Base-by-base conservation (phyloP, 2,888 invertebrate species). In the Dione vanillae region DNA sequence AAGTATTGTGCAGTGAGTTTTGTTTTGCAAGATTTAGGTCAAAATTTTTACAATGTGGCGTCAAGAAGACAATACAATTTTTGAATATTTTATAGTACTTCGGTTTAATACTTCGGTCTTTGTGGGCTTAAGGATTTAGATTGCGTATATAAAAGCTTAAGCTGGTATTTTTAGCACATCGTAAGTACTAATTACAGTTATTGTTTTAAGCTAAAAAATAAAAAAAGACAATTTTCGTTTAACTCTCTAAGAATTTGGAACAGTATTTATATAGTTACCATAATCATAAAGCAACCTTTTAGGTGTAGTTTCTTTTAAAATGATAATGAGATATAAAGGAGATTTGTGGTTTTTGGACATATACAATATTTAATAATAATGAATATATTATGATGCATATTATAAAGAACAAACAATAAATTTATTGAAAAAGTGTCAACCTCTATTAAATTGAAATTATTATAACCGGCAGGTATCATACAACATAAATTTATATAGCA, bases 21-120 rank as follows among this genome's bases (percentile, higher is more conserved):
- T 90, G 91, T 92, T 92, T 91, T 85, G 89, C 86, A 81, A 87
- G 90, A 92, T 92, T 91, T 92, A 84, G 92, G 91, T 91, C 92
- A 91, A 88, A 76, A 89, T 89, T 91, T 92, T 92, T 91, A 91
- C 88, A 91, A 87, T 85, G 87, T 89, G 91, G 90, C 90, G 90
- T 91, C 87, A 84, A 82, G 81, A 80, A 82, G 80, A 90, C 87
- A 90, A 91, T 87, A 80, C 84, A 76, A 77, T 76, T 74, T 81
- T 80, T 79, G 82, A 83, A 85, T 81, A 80, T 85, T 87, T 87
- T 88, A 86, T 79, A 82, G 83, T 40, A n/a, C n/a, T n/a, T n/a
- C n/a, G n/a, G n/a, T n/a, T n/a, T n/a, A n/a, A n/a, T n/a, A n/a
- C 37, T 37, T 40, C 82, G 59, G 59, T 47, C 51, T 52, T 68